phyloP scores from a whole-genome alignment of 2,113 vertebrate species.

The Seriola aureovittata region DNA sequence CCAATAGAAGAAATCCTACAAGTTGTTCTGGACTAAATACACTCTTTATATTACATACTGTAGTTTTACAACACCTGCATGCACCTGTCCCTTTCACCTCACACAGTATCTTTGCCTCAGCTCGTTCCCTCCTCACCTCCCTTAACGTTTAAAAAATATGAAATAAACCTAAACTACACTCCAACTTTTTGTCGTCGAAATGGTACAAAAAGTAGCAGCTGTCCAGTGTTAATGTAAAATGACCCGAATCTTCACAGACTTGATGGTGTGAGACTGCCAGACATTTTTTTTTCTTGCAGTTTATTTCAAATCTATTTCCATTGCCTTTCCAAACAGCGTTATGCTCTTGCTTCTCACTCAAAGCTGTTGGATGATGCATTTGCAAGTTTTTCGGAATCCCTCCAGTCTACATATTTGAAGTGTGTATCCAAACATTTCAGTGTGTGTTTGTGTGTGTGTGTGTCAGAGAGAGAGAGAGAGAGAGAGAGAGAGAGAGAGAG shows the following conservation, averaged over 20 bases:
- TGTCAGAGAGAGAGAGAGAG: slow-evolving; percentile 12
- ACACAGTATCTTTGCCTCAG: no score
- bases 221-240: not conserved
- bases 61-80: no score
- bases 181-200: no score
- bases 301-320: slow-evolving; percentile 13
- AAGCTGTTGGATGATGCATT: slow-evolving; percentile 44
- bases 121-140: no score
- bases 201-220: not conserved
- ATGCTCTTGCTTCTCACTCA: not conserved
- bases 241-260: no score
- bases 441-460: slow-evolving; percentile 28
- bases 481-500: slow-evolving; percentile 20
- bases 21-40: no score
- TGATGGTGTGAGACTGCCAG: no score
- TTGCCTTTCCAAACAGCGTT: not conserved
- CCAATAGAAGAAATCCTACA: no score
- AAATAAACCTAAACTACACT: no score
- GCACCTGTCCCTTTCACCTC: no score
- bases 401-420: slow-evolving; percentile 65
- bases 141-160: no score
- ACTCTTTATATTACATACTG: no score
- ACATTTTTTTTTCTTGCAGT: not conserved
- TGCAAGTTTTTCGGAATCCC: slow-evolving; percentile 61
- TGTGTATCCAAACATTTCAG: slow-evolving; percentile 27